Base-by-base conservation (phyloP, 2,888 invertebrate genomes). In the Watsonalla binaria region DNA sequence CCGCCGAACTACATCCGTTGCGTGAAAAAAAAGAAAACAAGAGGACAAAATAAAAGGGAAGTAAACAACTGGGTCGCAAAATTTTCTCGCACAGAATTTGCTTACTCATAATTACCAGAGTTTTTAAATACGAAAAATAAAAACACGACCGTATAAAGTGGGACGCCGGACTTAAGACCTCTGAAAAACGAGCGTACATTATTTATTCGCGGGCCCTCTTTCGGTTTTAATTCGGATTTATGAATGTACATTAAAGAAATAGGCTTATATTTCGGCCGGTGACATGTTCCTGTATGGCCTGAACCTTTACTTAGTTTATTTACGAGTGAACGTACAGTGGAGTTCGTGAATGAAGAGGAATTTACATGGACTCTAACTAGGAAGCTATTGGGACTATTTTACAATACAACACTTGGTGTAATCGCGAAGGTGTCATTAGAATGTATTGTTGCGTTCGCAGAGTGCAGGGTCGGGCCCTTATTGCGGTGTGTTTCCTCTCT, bases 161-260 rank as follows among this genome's bases (percentile, higher is more conserved):
- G 76, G 72, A 74, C 68, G 72, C 65, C 65, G 77, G 81, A 80
- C 83, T 84, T 86, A 88, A 86, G 86, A 81, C 85, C 82, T 81
- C 77, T 86, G 82, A 88, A 84, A 85, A 87, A 88, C 78, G 86
- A 81, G 78, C 65, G 63, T 65, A 72, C 84, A 87, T 88, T 88
- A 86, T 85, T 88, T 87, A 88, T 85, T 79, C 77, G 72, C 56
- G 65, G 74, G 75, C 74, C 81, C 82, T 84, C 80, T 82, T 87
- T 80, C 70, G 72, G 79, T 84, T 85, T 87, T 86, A 88, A 89
- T 87, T 86, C 86, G 80, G 82, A 89, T 89, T 87, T 88, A 89
- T 88, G 83, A 82, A 80, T 83, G 76, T 76, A 83, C 82, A 84
- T 87, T 83, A 83, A 80, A 82, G 80, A 80, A 83, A 78, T 78